Base-by-base conservation (phyloP, 2,797 vertebrate genomes). In the Enteromius argenteus region DNA sequence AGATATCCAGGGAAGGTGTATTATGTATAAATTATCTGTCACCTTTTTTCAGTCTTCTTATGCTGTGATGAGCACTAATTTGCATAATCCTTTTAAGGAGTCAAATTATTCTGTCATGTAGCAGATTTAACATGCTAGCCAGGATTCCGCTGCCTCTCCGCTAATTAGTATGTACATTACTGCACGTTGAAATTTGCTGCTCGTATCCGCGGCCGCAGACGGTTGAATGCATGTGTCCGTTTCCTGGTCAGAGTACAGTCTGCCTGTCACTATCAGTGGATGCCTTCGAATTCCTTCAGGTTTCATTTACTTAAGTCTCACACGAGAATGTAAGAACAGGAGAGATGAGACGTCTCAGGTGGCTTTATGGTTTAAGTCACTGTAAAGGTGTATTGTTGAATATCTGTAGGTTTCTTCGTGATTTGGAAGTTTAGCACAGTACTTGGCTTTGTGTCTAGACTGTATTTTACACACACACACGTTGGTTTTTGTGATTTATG, bases 81-180 rank as follows among this genome's bases (percentile, higher is more conserved):
- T 97, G 96, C 96, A 97, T 97, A 97, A 97, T 96, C 96, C 96
- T 97, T 91, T 97, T 97, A 97, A 97, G 96, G 96, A 97, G 96
- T 96, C 96, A 97, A 97, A 97, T 97, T 97, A 96, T 96, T 96
- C 96, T 97, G 96, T 97, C 96, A 97, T 96, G 95, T 97, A 96
- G 95, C 96, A 97, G 96, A 96, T 94, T 97, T 97, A 97, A 97
- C 96, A 97, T 96, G 96, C 96, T 97, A 96, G 96, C 95, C 94
- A 95, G 94, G 94, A 95, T 96, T 96, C 95, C 92, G 92, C 95
- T 96, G 95, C 94, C 95, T 94, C 95, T 94, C 93, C 92, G 93
- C 95, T 96, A 97, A 97, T 97, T 96, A 96, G 95, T 95, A 96
- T 96, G 96, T 96, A 96, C 95, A 95, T 96, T 96, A 94, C 92